phyloP scores from a whole-genome alignment of 2,888 invertebrate species.

The Andrena minutula region DNA sequence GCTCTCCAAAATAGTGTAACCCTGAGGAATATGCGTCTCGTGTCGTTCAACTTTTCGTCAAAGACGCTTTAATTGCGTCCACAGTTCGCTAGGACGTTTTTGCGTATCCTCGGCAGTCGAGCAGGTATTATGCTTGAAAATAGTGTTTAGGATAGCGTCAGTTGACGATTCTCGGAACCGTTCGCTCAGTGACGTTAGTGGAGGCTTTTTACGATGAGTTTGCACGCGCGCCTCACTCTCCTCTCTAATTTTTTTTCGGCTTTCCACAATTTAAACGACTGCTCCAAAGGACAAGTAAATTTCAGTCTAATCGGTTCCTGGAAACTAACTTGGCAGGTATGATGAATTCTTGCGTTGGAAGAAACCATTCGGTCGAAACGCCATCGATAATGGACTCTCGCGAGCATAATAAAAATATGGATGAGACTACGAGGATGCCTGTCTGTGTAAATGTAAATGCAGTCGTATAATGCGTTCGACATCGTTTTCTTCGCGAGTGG shows the following conservation, averaged over 20 bases:
- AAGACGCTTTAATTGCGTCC: background rate
- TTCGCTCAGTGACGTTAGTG: background rate
- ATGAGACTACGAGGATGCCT: background rate
- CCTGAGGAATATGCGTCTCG: conserved; percentile 23
- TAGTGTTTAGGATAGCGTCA: conserved; percentile 4
- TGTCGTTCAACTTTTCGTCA: conserved; percentile 36
- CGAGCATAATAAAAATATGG: background rate
- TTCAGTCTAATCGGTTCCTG: background rate
- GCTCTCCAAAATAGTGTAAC: conserved; percentile 20
- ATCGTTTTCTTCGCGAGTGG: background rate
- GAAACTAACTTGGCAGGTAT: background rate
- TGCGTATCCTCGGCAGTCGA: background rate
- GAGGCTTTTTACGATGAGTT: background rate
- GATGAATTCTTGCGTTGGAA: background rate
- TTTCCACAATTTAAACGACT: background rate
- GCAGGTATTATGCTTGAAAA: background rate
- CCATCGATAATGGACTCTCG: too few relatives aligned
- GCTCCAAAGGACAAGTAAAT: background rate
- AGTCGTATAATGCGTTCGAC: background rate
- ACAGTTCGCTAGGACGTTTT: conserved; percentile 22
- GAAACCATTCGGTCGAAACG: background rate
- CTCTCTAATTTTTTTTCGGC: background rate
- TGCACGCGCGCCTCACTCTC: too few relatives aligned
- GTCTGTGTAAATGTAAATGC: background rate
- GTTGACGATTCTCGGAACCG: conserved; percentile 16